Conservation (phyloP, 1,140 invertebrate genomes). For the Danaus melanippus region DNA sequence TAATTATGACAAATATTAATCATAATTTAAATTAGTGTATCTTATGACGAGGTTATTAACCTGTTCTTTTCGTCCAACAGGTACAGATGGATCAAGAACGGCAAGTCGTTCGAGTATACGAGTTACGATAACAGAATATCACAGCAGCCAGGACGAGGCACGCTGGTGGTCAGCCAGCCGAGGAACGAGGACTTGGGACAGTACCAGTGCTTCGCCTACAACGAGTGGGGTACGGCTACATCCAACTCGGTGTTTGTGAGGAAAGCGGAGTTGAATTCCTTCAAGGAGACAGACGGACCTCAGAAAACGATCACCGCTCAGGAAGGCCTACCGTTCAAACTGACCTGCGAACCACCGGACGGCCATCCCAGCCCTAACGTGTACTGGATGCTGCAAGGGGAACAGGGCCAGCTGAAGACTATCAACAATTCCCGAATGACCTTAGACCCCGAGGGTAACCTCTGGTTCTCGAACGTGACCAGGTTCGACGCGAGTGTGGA, state of each 20-base stretch:
- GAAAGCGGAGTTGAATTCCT: conserved; percentile 94
- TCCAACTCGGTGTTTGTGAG: conserved; percentile 95
- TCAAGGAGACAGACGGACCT: conserved; percentile 81
- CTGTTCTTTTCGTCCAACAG: conserved; percentile 68
- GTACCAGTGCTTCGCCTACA: conserved; percentile 97
- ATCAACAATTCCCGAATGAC: conserved; percentile 96
- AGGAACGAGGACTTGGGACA: conserved; percentile 94
- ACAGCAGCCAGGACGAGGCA: conserved; percentile 92
- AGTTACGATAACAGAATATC: conserved; percentile 94
- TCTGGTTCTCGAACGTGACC: conserved; percentile 96
- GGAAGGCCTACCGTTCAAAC: conserved; percentile 90
- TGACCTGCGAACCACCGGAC: conserved; percentile 91
- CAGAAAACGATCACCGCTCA: conserved; percentile 77
- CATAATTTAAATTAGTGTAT: no score
- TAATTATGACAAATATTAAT: no score
- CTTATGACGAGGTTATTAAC: neutral
- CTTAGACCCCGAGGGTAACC: conserved; percentile 92
- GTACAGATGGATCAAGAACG: conserved; percentile 97
- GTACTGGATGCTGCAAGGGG: conserved; percentile 91
- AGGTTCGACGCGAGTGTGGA: conserved; percentile 85
- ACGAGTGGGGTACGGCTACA: conserved; percentile 94
- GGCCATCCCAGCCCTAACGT: conserved; percentile 95
- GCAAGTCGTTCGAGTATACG: conserved; percentile 90
- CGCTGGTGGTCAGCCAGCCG: conserved; percentile 90
- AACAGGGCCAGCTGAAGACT: conserved; percentile 83